Evolutionary conservation across 2,113 vertebrate genomes (phyloP).

Genomic region (Xiphophorus couchianus): DNA sequence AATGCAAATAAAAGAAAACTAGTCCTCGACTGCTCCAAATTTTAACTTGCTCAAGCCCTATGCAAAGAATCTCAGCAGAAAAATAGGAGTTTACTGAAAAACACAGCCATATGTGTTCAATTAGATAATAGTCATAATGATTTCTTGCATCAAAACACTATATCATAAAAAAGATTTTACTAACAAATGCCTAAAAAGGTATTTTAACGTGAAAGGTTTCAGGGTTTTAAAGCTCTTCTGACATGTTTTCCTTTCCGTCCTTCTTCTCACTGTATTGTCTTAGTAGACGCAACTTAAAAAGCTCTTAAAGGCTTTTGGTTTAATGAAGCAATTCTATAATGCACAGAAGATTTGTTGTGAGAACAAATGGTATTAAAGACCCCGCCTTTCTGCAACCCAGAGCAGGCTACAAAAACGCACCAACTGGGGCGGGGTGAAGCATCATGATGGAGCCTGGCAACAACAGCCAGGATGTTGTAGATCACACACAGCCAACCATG

Average conservation of each 20-base stretch:
- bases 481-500: constrained; percentile 21
- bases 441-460: constrained; percentile 14
- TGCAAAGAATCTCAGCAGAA: neutral
- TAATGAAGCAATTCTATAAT: neutral
- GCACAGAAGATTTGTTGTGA: constrained; percentile 1
- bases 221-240: neutral
- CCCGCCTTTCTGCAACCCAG: constrained; percentile 18
- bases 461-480: constrained; percentile 15
- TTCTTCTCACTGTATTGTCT: constrained; percentile 1
- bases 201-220: neutral
- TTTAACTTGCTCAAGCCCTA: neutral
- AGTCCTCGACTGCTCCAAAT: too few relatives aligned
- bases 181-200: neutral
- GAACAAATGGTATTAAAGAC: constrained; percentile 4
- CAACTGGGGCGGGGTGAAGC: constrained; percentile 31
- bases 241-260: neutral
- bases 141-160: neutral
- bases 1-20: neutral
- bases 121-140: too few relatives aligned
- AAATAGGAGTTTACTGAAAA: too few relatives aligned
- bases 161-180: neutral
- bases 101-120: too few relatives aligned
- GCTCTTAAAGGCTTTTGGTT: constrained; percentile 6
- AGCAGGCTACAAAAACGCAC: constrained; percentile 36
- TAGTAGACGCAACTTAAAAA: neutral